Evolutionary conservation across 2,888 invertebrate genomes (phyloP).

Genomic region (Drosophila prolongata): DNA sequence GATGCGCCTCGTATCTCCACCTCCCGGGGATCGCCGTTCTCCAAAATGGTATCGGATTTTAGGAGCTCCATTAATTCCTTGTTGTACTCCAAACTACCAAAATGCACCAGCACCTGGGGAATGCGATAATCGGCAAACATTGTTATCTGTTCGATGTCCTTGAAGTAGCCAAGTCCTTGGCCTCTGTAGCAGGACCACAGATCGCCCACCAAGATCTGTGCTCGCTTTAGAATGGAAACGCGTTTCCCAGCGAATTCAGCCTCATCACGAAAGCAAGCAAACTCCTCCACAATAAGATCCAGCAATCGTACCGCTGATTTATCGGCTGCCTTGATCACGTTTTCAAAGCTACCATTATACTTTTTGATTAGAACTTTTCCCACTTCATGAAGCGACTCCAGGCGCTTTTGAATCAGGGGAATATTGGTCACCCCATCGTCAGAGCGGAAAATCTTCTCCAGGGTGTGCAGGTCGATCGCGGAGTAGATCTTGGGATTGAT

Average conservation of each 20-base stretch:
- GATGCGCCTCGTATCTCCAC: conserved; percentile 97
- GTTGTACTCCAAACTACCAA: conserved; percentile 92
- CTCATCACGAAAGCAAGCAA: conserved; percentile 95
- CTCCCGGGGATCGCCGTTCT: conserved; percentile 91
- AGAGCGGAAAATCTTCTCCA: conserved; percentile 90
- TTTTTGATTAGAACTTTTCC: conserved; percentile 88
- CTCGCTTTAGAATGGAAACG: conserved; percentile 94
- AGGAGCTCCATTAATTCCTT: conserved; percentile 88
- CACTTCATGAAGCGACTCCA: conserved; percentile 91
- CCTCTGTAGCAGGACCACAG: conserved; percentile 95
- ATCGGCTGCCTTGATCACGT: conserved; percentile 89
- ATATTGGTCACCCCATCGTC: conserved; percentile 88
- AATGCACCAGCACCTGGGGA: conserved; percentile 95
- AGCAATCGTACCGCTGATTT: conserved; percentile 91
- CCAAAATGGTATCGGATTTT: conserved; percentile 87
- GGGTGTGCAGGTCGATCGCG: conserved; percentile 88
- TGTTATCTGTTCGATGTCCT: conserved; percentile 93
- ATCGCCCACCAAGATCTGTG: conserved; percentile 96
- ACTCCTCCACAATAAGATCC: conserved; percentile 90
- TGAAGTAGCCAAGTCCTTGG: conserved; percentile 90
- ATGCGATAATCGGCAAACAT: conserved; percentile 99
- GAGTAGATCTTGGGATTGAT: conserved; percentile 92
- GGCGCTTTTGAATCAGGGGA: conserved; percentile 91
- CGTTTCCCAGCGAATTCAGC: conserved; percentile 88
- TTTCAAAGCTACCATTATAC: conserved; percentile 92